Percentiles rank a stretch among this genome's conserved stretches.
Conservation (phyloP, 2,797 vertebrate genomes). For the Acipenser oxyrinchus region DNA sequence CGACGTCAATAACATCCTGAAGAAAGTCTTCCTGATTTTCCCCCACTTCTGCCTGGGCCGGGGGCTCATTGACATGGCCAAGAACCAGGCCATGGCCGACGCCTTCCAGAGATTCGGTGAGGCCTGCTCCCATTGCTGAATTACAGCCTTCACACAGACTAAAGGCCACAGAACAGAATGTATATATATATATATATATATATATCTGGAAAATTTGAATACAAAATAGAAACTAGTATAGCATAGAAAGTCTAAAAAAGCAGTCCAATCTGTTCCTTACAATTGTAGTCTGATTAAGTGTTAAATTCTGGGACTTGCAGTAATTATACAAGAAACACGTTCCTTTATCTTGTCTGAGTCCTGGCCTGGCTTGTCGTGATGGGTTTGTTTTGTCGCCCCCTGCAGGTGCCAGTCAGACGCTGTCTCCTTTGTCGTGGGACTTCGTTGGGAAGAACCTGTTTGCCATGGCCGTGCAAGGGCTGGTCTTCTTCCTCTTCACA, state of each 20-base stretch:
- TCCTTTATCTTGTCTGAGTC: background rate
- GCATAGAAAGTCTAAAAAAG: too few species aligned
- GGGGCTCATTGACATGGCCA: constrained; percentile 88
- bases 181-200: too few species aligned
- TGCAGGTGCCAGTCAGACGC: constrained; percentile 61
- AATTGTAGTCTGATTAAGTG: too few species aligned
- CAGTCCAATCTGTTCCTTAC: too few species aligned
- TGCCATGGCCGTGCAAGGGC: constrained; percentile 72
- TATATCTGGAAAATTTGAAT: too few species aligned
- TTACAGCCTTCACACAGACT: too few species aligned
- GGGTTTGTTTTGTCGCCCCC: background rate
- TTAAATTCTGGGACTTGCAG: too few species aligned
- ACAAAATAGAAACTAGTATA: too few species aligned
- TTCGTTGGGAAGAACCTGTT: constrained; percentile 83
- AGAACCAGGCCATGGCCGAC: constrained; percentile 80
- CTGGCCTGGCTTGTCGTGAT: background rate
- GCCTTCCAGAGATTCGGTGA: constrained; percentile 78
- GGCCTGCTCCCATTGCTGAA: constrained; percentile 12
- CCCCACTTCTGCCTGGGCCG: constrained; percentile 90
- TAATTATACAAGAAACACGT: too few species aligned
- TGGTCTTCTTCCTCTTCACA: constrained; percentile 78
- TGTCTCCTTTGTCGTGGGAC: constrained; percentile 77
- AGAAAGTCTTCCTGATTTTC: constrained; percentile 84
- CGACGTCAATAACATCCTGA: constrained; percentile 72
- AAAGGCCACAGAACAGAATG: too few species aligned